These are phyloP conservation scores for Amblyraja radiata DNA, from an alignment of 2,797 vertebrate species.

Conservation along the genomic window DNA sequence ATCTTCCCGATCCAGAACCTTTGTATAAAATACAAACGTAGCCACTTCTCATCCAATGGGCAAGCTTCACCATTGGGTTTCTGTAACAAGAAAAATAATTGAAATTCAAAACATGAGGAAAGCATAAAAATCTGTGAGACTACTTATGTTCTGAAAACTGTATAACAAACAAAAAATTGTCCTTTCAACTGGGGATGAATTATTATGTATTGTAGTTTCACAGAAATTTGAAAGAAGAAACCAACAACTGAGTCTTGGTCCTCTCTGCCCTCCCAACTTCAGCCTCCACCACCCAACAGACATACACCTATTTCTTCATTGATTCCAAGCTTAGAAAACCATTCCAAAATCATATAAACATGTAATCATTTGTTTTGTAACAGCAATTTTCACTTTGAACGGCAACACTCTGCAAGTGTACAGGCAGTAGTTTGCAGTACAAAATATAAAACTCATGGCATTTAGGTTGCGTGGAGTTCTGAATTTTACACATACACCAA, in stretches of 20 bases:
- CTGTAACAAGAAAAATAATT: conserved; percentile 14
- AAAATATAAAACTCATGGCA: background rate
- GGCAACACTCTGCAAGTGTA: background rate
- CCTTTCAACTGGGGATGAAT: background rate
- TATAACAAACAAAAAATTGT: background rate
- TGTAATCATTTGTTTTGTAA: background rate
- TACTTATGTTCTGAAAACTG: background rate
- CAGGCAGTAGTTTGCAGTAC: background rate
- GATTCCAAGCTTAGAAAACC: background rate
- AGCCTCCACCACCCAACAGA: background rate
- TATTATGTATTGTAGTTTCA: background rate
- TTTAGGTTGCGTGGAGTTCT: background rate
- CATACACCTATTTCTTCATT: background rate
- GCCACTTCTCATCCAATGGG: conserved; percentile 19
- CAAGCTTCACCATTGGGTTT: conserved; percentile 25
- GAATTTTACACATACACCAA: background rate
- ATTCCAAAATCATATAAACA: background rate
- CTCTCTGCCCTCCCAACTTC: no score
- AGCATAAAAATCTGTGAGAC: background rate
- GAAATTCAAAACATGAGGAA: conserved; percentile 14
- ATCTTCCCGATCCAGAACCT: conserved; percentile 1
- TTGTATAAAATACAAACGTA: background rate
- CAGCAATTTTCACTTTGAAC: background rate
- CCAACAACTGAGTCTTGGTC: background rate
- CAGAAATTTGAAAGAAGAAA: background rate